phyloP scores from a whole-genome alignment of 2,797 vertebrate species.

The Pseudochirops cupreus region DNA sequence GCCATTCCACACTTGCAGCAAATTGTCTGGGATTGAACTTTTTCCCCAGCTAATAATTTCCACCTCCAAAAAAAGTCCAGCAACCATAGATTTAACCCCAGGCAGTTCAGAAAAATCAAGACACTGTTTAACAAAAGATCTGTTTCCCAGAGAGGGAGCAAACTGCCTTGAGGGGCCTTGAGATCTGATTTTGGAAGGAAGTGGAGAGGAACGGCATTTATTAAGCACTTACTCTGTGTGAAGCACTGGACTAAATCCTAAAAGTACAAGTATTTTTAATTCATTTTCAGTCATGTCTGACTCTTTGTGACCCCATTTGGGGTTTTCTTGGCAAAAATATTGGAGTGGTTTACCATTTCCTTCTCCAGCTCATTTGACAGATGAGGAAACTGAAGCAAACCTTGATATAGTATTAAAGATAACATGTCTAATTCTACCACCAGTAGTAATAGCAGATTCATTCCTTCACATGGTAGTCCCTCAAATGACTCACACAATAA shows the following conservation, averaged over 20 bases:
- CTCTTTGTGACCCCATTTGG: not conserved
- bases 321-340: not conserved
- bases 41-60: not conserved
- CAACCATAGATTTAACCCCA: too few species aligned
- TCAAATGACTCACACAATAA: too few species aligned
- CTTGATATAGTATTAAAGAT: too few species aligned
- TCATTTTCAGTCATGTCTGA: not conserved
- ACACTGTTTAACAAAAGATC: not conserved
- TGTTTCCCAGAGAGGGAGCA: not conserved
- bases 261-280: not conserved
- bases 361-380: not conserved
- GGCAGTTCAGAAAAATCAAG: not conserved
- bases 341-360: not conserved
- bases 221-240: not conserved
- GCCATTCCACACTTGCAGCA: not conserved
- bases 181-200: not conserved
- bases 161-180: not conserved
- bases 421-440: too few species aligned
- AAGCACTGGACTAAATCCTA: not conserved
- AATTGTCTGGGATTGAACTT: not conserved
- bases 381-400: not conserved
- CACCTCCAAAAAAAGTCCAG: not conserved
- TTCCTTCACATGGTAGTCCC: too few species aligned
- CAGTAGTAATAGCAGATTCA: too few species aligned
- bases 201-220: not conserved